A percentile compares a stretch with the other conserved stretches of the same genome.
These are phyloP conservation scores for Xerus inauris DNA, from an alignment of 2,113 vertebrate species.

Conservation along the genomic window DNA sequence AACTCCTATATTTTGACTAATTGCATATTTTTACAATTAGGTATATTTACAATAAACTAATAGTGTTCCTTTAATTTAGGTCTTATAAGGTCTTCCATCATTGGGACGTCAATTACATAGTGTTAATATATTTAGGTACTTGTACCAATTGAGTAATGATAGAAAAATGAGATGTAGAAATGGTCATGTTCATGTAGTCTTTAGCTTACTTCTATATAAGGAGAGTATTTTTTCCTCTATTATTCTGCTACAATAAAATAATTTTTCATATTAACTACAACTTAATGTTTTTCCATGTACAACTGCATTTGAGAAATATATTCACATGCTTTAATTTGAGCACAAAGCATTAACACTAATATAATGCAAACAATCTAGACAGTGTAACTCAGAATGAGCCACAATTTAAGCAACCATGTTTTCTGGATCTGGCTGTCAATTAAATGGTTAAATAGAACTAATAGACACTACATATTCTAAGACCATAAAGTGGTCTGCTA, in stretches of 20 bases:
- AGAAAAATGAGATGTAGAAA: constrained; percentile 1
- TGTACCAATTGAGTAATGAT: neutral
- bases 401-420: neutral
- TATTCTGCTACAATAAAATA: neutral
- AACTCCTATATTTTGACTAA: neutral
- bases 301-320: neutral
- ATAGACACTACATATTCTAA: neutral
- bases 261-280: neutral
- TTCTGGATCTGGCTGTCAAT: neutral
- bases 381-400: neutral
- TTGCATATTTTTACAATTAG: neutral
- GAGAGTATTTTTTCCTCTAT: neutral
- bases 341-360: neutral
- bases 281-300: neutral
- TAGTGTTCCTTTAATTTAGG: neutral
- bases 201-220: neutral
- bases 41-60: neutral
- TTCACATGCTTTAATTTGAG: neutral
- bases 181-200: neutral
- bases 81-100: neutral
- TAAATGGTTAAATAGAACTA: neutral
- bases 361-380: neutral
- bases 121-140: neutral
- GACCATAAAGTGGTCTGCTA: neutral
- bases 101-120: neutral